These are phyloP conservation scores for Toxotes chatareus DNA, from an alignment of 2,113 vertebrate genomes.

Conservation along the genomic window DNA sequence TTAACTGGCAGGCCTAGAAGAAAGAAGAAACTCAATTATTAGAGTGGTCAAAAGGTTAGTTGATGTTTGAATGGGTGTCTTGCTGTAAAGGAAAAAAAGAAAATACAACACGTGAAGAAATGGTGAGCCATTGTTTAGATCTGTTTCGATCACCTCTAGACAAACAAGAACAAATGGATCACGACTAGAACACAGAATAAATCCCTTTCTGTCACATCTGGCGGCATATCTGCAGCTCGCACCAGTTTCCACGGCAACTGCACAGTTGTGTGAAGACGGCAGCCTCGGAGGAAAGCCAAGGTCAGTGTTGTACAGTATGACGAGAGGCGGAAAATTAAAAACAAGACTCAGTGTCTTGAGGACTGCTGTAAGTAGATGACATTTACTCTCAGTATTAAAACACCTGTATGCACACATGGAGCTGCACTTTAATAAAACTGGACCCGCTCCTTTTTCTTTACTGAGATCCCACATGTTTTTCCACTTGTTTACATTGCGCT, in stretches of 20 bases:
- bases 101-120: background rate
- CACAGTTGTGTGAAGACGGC: conserved; percentile 41
- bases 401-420: background rate
- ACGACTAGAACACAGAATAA: conserved; percentile 6
- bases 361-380: conserved; percentile 14
- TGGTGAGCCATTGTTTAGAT: conserved; percentile 3
- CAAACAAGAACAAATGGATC: background rate
- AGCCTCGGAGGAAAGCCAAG: conserved; percentile 59
- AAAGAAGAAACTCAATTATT: conserved; percentile 81
- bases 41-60: conserved; percentile 42
- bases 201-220: conserved; percentile 50
- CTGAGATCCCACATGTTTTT: background rate
- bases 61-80: conserved; percentile 14
- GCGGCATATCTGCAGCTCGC: conserved; percentile 20
- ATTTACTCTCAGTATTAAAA: conserved; percentile 34
- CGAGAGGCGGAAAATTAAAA: conserved; percentile 29
- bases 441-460: background rate
- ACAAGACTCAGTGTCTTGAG: background rate
- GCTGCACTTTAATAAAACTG: conserved; percentile 24
- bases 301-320: conserved; percentile 43
- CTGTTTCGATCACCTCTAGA: background rate
- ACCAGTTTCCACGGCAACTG: conserved; percentile 79
- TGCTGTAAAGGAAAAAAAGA: background rate
- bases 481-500: background rate
- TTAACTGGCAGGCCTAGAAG: conserved; percentile 89